These are phyloP conservation scores for Xerus inauris DNA, from an alignment of 2,113 vertebrate genomes.

Conservation along the genomic window DNA sequence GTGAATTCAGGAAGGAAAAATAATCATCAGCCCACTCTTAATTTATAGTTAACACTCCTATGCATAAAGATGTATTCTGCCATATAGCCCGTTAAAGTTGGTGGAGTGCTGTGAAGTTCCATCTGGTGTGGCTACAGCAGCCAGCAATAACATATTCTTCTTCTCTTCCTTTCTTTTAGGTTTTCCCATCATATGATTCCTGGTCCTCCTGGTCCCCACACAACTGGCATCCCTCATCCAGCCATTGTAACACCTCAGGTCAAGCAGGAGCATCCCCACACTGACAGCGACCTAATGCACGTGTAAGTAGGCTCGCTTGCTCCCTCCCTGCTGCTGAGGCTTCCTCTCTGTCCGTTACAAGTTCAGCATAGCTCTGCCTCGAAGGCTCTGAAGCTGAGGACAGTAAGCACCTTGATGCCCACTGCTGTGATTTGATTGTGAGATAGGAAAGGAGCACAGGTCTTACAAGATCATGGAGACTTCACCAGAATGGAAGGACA, in stretches of 20 bases:
- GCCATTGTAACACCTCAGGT: constrained; percentile 99
- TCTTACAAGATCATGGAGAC: background rate
- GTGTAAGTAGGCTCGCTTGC: constrained; percentile 90
- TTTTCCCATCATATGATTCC: constrained; percentile 99
- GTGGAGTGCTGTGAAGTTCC: background rate
- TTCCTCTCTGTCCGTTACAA: background rate
- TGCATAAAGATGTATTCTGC: background rate
- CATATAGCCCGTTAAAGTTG: background rate
- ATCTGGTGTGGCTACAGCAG: background rate
- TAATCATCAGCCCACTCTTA: background rate
- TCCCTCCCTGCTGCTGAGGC: background rate
- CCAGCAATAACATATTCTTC: background rate
- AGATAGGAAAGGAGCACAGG: background rate
- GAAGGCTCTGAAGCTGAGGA: background rate
- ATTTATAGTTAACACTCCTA: background rate
- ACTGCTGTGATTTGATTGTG: background rate
- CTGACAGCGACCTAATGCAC: constrained; percentile 97
- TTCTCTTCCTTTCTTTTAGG: constrained; percentile 85
- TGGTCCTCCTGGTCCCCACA: constrained; percentile 96
- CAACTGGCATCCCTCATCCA: constrained; percentile 99
- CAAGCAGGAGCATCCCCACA: constrained; percentile 97
- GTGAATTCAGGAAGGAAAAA: constrained; percentile 37
- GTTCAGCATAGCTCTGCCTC: background rate
- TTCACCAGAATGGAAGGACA: background rate
- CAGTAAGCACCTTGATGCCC: background rate